Conservation (phyloP, 2,888 invertebrate species). For the Leistus spinibarbis region DNA sequence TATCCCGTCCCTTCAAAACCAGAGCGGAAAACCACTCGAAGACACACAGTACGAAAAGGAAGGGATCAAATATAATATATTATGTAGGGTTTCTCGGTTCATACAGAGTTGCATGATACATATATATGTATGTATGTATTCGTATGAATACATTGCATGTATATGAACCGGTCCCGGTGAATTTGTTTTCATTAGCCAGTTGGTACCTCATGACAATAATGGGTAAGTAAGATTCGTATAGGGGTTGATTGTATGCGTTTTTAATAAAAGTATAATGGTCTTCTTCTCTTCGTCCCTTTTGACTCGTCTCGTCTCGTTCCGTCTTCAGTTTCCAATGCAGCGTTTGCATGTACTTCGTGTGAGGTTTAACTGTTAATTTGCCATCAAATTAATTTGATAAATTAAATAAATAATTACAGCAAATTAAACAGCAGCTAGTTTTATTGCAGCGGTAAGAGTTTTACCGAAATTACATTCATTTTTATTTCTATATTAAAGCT, state of each 20-base stretch:
- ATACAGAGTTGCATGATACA: neutral
- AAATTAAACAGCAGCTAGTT: no score
- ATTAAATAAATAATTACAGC: no score
- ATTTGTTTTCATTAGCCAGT: conserved; percentile 37
- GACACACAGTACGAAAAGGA: neutral
- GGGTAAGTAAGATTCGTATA: conserved; percentile 11
- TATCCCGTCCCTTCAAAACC: conserved; percentile 13
- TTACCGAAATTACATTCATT: no score
- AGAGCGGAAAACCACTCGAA: conserved; percentile 14
- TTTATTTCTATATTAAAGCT: no score
- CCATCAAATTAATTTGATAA: neutral
- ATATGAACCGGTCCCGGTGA: conserved; percentile 17
- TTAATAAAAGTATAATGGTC: neutral
- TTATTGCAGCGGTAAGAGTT: no score
- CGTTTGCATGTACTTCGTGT: neutral
- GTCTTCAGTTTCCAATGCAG: no score
- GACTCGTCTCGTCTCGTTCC: neutral
- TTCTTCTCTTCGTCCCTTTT: neutral
- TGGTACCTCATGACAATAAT: conserved; percentile 14
- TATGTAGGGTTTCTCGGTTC: neutral
- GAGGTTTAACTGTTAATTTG: neutral
- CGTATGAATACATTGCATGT: neutral
- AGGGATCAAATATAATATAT: neutral
- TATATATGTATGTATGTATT: neutral
- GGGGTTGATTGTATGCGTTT: conserved; percentile 23